Evolutionary conservation across 2,113 vertebrate species (phyloP).

Genomic region (Microtus oregoni): DNA sequence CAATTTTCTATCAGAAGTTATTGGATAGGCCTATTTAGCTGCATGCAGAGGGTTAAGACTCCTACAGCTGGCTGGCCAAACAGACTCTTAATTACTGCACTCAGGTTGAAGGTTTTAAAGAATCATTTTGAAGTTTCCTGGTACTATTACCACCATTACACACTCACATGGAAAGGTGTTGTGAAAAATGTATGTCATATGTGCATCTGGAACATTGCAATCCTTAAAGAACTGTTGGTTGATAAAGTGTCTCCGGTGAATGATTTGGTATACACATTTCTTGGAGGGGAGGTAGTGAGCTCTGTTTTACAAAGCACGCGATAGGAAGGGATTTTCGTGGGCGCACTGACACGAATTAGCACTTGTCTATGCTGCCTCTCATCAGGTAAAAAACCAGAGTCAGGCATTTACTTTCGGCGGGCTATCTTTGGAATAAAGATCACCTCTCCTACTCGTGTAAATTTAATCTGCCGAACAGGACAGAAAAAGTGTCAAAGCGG

Average conservation of each 20-base stretch:
- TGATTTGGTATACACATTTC: not conserved
- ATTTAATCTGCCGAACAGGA: not conserved
- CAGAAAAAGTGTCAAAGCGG: not conserved
- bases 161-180: not conserved
- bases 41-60: slow-evolving; percentile 30
- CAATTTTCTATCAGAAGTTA: slow-evolving; percentile 58
- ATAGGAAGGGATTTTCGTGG: not conserved
- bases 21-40: slow-evolving; percentile 64
- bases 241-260: not conserved
- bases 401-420: not conserved
- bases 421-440: slow-evolving; percentile 45
- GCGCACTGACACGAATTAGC: not conserved
- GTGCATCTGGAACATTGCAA: not conserved
- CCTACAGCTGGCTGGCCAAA: slow-evolving; percentile 1
- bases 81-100: slow-evolving; percentile 59
- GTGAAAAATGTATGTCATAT: not conserved
- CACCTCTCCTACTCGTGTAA: not conserved
- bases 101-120: slow-evolving; percentile 33
- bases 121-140: slow-evolving; percentile 67
- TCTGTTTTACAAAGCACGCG: not conserved
- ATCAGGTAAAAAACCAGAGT: not conserved
- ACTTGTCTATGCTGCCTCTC: not conserved
- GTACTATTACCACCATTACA: not conserved
- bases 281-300: not conserved
- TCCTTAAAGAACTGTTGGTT: not conserved